Base-by-base conservation (phyloP, 1,140 invertebrate genomes). In the Ceratitis capitata region DNA sequence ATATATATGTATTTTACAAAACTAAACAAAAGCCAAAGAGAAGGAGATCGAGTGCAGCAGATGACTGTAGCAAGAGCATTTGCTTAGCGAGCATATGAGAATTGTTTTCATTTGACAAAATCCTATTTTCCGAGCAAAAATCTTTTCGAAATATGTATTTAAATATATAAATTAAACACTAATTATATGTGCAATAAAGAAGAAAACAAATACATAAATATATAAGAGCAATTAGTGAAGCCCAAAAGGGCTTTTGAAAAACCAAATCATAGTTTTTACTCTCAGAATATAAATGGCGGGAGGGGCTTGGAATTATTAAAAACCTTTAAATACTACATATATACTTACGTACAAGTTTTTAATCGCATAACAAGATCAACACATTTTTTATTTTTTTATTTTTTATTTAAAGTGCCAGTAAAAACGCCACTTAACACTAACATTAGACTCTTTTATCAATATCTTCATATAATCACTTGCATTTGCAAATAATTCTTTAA, bases 401-500 rank as follows among this genome's bases (percentile, higher is more conserved):
- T 78, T 90, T 90, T 88, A 90, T 90, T 90, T 90, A 88, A 90
- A 90, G 89, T 90, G 89, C 89, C 89, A 90, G 88, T 90, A 90
- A 90, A 90, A 90, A 90, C 89, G 89, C 89, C 89, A 89, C 89
- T 90, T 90, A 90, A 89, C 89, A 89, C 89, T 90, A 90, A 89
- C 89, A 90, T 90, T 90, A 90, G 89, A 90, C 89, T 90, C 89
- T 90, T 88, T 90, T 89, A 90, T 89, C 88, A 90, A 88, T 88
- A 90, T 90, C 86, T 90, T 89, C 89, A 88, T 78, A n/a, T 42
- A 78, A 74, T n/a, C 39, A 45, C 16, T 78, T 45, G 39, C 69
- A n/a, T 23, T 78, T 78, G 39, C 58, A 7, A 29, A 29, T 12
- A 26, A 32, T 61, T 61, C 29, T 61, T 61, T 29, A 14, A 61